Evolutionary conservation across 2,113 vertebrate genomes (phyloP), one percentile per base, ranked within the genome.

Genomic region (Erythrolamprus reginae): DNA sequence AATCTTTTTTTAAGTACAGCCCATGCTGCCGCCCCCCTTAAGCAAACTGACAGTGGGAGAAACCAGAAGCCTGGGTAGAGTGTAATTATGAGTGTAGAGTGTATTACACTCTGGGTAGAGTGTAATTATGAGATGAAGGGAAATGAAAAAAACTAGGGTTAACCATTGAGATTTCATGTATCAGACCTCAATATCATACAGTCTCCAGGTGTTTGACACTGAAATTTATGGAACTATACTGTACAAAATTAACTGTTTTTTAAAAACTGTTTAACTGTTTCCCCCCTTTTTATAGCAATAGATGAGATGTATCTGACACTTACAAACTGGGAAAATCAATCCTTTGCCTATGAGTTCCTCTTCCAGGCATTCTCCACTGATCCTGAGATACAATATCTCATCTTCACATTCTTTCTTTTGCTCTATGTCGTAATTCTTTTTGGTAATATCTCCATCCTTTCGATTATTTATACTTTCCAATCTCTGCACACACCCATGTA

Each of bases 361-460:
- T 95, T 95, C 87, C 90, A 12, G 0, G 13, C 23, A 3, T 92
- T 95, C 92, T 92, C 94, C 1, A 2, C 84, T 0, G 48, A 55
- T 55, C 93, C 92, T 0, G 90, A 56, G 42, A 82, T 94, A 48
- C 94, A 92, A 83, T 53, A 0, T 10, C 90, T 92, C 0, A 90
- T 95, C 65, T 94, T 93, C 88, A 26, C 77, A 0, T 77, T 95
- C 82, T 93, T 95, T 87, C 89, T 93, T 48, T 88, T 95, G 0
- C 94, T 96, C 50, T 95, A 94, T n/a, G 0, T 93, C 65, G 15
- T 88, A 91, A 90, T 88, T 53, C 33, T 96, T 3, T 84, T 87
- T 1, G 90, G 93, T 82, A 93, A 94, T 84, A 5, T 88, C 0
- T 90, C 92, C 82, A 88, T 95, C 91, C 47, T 94, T 84, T 89